Evolutionary conservation across 2,797 vertebrate species (phyloP), one percentile per base, ranked within the genome.

Genomic region (Euthynnus affinis): DNA sequence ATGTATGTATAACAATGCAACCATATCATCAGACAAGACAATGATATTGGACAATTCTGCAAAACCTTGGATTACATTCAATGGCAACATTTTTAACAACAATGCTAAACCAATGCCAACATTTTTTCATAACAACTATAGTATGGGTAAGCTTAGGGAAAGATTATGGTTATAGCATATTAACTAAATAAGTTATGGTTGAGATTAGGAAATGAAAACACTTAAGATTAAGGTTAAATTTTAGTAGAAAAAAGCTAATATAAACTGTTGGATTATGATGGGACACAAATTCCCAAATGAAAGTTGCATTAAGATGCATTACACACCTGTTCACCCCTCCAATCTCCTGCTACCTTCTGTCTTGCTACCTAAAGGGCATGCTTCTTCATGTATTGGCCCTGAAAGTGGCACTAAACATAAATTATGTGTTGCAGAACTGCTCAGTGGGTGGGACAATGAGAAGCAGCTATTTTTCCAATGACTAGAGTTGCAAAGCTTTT

Each of bases 21-120:
- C 7, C 9, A 9, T 53, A 17, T 34, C 1, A 6, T 29, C n/a
- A 37, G 20, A 59, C 42, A 49, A 15, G 37, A 37, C 22, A 37
- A n/a, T 64, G 13, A 48, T 25, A 51, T 18, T 18, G 17, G 44
- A 46, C 44, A 46, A 46, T 17, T 46, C 14, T 44, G 42, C 15
- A 48, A 48, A 48, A 48, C 17, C 17, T 25, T 71, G 46, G 22
- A 71, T 51, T 52, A 61, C 17, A 34, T 60, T 37, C 44, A 60
- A 37, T 9, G 10, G 37, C 37, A 10, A 10, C 37, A 37, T 37
- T 37, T 10, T 37, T 58, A 42, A 20, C 5, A 1, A 32, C 29
- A 32, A 29, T 1, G 34, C 9, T 9, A 37, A 37, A 37, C 18
- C 23, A 44, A 27, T 52, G 3, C 57, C 23, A 29, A 20, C 17